A percentile compares a stretch with the other conserved stretches of the same genome.
These are phyloP conservation scores for Corapipo altera DNA, from an alignment of 2,113 vertebrate species.

Conservation along the genomic window DNA sequence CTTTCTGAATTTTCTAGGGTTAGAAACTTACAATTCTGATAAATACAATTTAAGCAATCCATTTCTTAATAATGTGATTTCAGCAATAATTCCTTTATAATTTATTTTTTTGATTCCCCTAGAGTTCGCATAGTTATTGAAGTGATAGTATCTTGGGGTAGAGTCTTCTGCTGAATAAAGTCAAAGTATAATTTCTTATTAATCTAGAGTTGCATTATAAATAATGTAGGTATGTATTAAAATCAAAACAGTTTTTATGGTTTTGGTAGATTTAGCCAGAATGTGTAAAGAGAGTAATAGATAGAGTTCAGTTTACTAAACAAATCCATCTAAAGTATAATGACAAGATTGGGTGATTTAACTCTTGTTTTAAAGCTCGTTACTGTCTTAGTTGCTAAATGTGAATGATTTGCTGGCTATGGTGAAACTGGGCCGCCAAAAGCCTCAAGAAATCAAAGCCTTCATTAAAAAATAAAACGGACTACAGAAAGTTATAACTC, in stretches of 20 bases:
- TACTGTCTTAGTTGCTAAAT: background rate
- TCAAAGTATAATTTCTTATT: background rate
- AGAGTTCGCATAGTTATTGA: background rate
- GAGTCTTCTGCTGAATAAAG: background rate
- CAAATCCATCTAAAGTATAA: background rate
- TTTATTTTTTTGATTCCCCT: background rate
- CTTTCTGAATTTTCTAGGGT: background rate
- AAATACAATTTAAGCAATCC: background rate
- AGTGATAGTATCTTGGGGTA: background rate
- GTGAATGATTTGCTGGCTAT: background rate
- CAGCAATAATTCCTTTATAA: background rate
- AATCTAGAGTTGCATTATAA: background rate
- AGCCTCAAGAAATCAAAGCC: background rate
- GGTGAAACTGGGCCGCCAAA: background rate
- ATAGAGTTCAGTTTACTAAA: background rate
- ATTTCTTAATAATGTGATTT: background rate
- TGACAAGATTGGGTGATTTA: background rate
- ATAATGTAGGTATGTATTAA: background rate
- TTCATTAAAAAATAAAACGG: background rate
- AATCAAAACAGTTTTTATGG: fast-evolving
- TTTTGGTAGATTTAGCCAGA: background rate
- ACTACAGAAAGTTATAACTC: background rate
- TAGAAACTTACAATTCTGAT: background rate
- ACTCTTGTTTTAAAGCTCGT: background rate
- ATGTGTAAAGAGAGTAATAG: background rate